Conservation (phyloP, 2,113 vertebrate genomes). For the Callionymus lyra region DNA sequence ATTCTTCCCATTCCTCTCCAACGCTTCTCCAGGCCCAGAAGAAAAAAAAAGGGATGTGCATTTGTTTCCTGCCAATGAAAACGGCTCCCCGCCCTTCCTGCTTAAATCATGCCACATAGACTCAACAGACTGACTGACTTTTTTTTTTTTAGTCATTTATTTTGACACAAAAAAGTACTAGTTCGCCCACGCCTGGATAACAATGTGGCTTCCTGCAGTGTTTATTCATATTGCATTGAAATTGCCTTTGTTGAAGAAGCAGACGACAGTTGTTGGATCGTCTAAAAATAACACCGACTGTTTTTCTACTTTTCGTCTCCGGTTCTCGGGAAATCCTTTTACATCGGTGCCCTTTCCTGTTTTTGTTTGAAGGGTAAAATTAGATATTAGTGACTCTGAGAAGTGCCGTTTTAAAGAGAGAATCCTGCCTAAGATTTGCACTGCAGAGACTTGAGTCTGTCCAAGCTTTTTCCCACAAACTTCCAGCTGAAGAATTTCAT, state of each 20-base stretch:
- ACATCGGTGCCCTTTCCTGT: conserved; percentile 41
- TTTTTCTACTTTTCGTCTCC: conserved; percentile 1
- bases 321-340: conserved; percentile 24
- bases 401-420: conserved; percentile 4
- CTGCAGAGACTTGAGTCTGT: conserved; percentile 11
- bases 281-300: not conserved
- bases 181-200: no score
- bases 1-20: conserved; percentile 37
- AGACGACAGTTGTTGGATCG: not conserved
- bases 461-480: conserved; percentile 24
- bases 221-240: not conserved
- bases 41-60: conserved; percentile 54
- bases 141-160: conserved; percentile 9
- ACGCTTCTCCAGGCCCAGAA: conserved; percentile 24
- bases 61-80: conserved; percentile 63
- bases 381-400: conserved; percentile 26
- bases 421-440: conserved; percentile 16
- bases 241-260: not conserved
- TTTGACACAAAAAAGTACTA: not conserved
- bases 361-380: conserved; percentile 38
- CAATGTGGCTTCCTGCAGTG: not conserved
- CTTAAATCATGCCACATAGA: conserved; percentile 53
- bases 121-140: conserved; percentile 23
- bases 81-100: conserved; percentile 59
- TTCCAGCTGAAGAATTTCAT: conserved; percentile 29